These are phyloP conservation scores for Rhinolophus sinicus DNA, from an alignment of 2,113 vertebrate genomes.

Conservation along the genomic window DNA sequence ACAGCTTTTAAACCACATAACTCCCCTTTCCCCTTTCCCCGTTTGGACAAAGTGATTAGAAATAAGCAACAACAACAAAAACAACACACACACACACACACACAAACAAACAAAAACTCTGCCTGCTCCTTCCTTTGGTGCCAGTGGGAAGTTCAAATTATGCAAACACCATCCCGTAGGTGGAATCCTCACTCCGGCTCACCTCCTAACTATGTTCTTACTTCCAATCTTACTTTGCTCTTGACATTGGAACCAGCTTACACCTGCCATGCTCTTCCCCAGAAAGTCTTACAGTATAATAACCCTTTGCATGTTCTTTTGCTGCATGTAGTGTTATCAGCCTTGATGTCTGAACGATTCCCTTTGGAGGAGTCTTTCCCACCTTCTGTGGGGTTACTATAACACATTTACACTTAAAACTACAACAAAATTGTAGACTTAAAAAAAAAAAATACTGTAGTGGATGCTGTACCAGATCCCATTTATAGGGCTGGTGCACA, in stretches of 20 bases:
- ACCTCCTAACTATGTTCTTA: neutral
- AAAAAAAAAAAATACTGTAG: too few species aligned
- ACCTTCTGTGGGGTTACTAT: neutral
- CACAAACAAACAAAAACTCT: neutral
- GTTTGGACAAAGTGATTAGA: neutral
- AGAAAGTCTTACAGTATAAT: neutral
- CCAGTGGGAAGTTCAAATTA: neutral
- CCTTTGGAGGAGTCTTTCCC: neutral
- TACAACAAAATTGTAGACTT: neutral
- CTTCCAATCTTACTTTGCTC: neutral
- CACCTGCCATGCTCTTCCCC: neutral
- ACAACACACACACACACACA: neutral
- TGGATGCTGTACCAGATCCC: neutral
- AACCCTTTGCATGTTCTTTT: neutral
- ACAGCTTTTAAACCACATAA: neutral
- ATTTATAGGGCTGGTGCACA: neutral
- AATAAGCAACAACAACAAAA: neutral
- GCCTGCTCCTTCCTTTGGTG: neutral
- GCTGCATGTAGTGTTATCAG: neutral
- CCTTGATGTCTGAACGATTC: neutral
- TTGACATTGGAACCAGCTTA: neutral
- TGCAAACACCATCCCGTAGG: neutral
- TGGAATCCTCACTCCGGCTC: neutral
- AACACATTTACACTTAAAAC: neutral
- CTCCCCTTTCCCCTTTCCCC: rapidly evolving